Base-by-base conservation (phyloP, 1,140 invertebrate genomes). In the Polyergus mexicanus region DNA sequence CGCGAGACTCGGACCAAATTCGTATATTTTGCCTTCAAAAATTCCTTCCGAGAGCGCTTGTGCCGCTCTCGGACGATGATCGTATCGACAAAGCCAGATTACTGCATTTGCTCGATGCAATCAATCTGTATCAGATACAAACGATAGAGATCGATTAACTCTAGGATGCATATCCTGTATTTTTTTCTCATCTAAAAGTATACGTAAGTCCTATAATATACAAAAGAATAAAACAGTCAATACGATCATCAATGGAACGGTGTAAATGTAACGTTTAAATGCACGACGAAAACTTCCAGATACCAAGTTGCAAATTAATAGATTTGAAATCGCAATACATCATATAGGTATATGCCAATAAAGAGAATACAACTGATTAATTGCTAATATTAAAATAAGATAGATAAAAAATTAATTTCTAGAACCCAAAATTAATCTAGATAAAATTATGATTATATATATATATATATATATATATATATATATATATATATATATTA, bases 161-260 rank as follows among this genome's bases (percentile, higher is more conserved):
- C 62, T 68, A 25, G 6, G 19, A 54, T 25, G 44, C 38, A 41
- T 28, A 54, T 78, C 16, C 47, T 60, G 68, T 13, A 47, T 32
- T 32, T 60, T 60, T 81, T 60, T 72, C 68, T 74, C 54, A 60
- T 54, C 51, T 58, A 60, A 60, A 69, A 72, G 7, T 72, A 62
- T 11, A 35, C 22, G 25, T 41, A 83, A 10, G 11, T 41, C 32
- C 62, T 3, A 32, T 32, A 32, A 72, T 56, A 54, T 22, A 56
- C 47, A 83, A 60, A 60, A 72, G 25, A 74, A 19, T 83, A 11
- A 47, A 44, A 83, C 78, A 60, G 22, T 83, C 78, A 72, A 83
- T 83, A 83, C 78, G 78, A 83, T 83, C 78, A 83, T 83, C 78
- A 62, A 35, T 32, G 66, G 68, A 83, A 83, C 78, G 19, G 44